Base-by-base conservation (phyloP, 2,113 vertebrate species). In the Bos indicus region DNA sequence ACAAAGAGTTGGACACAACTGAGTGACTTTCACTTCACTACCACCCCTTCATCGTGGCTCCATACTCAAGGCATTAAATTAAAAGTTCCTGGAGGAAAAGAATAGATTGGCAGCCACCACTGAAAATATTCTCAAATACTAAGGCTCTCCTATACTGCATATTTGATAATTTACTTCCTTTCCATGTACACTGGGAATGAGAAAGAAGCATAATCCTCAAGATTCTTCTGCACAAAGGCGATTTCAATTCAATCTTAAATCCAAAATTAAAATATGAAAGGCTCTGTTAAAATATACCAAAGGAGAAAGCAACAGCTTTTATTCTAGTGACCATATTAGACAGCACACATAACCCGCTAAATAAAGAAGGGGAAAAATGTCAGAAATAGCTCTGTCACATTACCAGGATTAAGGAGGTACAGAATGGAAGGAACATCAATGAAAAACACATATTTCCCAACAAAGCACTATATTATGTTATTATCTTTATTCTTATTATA, bases 241-340 rank as follows among this genome's bases (percentile, higher is more conserved):
- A 95, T 40, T 30, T 93, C 48, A 94, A 94, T 51, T 77, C 48
- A 86, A 88, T 60, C 54, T 93, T 81, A 92, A 96, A 92, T 84
- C 21, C n/a, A 94, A 96, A 96, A 80, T 78, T 80, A 96, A 95
- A 28, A 93, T 21, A 94, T 46, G 85, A 85, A 83, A 95, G 48
- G 5, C 15, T 46, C 56, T 89, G 8, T 71, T 94, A 90, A 95
- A 97, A 93, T 57, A 84, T 87, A 77, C 11, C 12, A 71, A 96
- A 94, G 13, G 28, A 90, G 54, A 92, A 95, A 25, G 59, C 43
- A 97, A 97, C 0, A 90, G 14, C 30, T 85, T 96, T 95, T 90
- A 94, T 30, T 95, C 60, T 33, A 90, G 54, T 92, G 74, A 62
- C 91, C 64, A 84, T 52, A 90, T 84, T 80, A 83, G 11, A 85